A percentile compares a stretch with the other conserved stretches of the same genome.
Conservation (phyloP, 2,113 vertebrate species). For the Sula dactylatra region DNA sequence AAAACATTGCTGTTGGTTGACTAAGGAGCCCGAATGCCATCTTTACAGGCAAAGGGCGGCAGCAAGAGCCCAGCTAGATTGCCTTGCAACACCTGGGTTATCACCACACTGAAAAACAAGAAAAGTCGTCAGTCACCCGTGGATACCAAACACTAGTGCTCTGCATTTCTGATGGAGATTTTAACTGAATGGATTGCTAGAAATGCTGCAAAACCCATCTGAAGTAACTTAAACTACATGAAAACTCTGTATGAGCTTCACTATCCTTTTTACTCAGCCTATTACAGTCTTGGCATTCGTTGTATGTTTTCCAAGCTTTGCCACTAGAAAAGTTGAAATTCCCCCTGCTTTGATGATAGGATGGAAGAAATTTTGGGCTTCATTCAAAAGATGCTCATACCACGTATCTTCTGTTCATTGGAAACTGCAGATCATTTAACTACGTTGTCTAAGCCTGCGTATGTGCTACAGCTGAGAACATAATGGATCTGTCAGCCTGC, state of each 20-base stretch:
- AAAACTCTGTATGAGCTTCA: background rate
- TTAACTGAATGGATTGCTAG: background rate
- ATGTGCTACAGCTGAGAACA: background rate
- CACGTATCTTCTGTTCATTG: accelerated
- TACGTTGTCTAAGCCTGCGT: background rate
- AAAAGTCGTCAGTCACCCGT: accelerated
- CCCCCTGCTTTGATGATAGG: background rate
- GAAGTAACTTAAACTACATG: background rate
- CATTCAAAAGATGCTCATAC: background rate
- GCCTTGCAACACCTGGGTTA: background rate
- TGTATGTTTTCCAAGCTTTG: background rate
- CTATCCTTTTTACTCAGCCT: background rate
- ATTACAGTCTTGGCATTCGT: background rate
- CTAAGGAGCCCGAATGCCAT: background rate
- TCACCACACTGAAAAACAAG: background rate
- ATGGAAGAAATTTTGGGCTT: background rate
- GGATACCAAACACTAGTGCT: background rate
- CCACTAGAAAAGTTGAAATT: background rate
- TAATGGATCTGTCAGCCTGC: background rate
- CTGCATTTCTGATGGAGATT: background rate
- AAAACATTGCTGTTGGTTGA: background rate
- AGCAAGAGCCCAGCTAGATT: background rate
- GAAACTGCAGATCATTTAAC: background rate
- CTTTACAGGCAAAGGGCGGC: background rate
- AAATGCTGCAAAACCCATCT: background rate